Evolutionary conservation across 2,888 invertebrate genomes (phyloP), one percentile per base, ranked within the genome.

Genomic region (Drosophila acutilabella): DNA sequence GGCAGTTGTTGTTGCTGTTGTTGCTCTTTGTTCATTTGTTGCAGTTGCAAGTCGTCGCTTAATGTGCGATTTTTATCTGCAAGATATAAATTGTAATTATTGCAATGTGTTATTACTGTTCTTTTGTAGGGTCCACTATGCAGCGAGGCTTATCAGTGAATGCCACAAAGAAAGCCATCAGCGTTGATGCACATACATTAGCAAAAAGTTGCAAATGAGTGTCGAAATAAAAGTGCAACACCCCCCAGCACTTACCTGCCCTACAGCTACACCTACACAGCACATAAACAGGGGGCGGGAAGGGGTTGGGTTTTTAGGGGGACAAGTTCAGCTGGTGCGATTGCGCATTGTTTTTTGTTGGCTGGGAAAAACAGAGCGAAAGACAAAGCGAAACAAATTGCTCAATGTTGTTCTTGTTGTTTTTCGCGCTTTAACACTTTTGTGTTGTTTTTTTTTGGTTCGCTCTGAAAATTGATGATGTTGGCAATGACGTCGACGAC

Each of bases 321-420:
- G 7, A 23, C 13, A 36, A 20, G 54, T 66, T 66, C 79, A 76
- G 59, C 80, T 82, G 82, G 71, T 62, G 66, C 69, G 77, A 70
- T 33, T 73, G 76, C 70, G 88, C 88, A 85, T 85, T 88, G 88
- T 81, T 77, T 36, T 36, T 36, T 64, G 68, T 67, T 65, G 4
- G 45, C 23, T 57, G 75, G 75, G 78, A 74, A 81, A 82, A 69
- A 68, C 69, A 60, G 50, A 44, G 79, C n/a, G 23, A 74, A 61
- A 85, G 69, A 85, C 86, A 89, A 86, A 88, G 88, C 89, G 88
- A 88, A 86, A 80, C 86, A 89, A 86, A 89, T 86, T 86, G 87
- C 76, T 67, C 81, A 84, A 88, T 74, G 78, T 73, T 74, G 47
- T 45, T 48, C 48, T 45, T 36, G 64, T 62, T 75, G 71, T 64